Evolutionary conservation across 1,140 invertebrate species (phyloP).

Genomic region (Eufriesea mexicana): DNA sequence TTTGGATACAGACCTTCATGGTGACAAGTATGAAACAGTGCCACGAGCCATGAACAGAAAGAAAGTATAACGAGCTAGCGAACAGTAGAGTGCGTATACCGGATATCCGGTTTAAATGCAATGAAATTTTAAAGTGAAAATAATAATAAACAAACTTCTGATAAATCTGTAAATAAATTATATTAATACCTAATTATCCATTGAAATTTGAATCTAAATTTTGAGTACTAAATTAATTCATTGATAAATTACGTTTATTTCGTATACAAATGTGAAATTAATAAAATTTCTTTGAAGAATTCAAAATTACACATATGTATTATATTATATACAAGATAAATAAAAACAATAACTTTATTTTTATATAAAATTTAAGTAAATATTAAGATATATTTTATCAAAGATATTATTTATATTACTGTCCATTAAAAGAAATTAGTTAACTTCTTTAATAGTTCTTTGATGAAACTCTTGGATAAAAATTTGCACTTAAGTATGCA

Average conservation of each 20-base stretch:
- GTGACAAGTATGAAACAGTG: conserved; percentile 42
- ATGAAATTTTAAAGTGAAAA: conserved; percentile 11
- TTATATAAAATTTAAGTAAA: background rate
- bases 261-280: background rate
- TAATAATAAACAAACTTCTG: background rate
- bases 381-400: background rate
- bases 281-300: background rate
- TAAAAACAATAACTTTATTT: background rate
- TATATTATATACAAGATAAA: background rate
- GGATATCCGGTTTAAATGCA: conserved; percentile 46
- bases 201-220: background rate
- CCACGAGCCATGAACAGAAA: conserved; percentile 64
- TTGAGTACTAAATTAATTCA: background rate
- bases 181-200: background rate
- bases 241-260: background rate
- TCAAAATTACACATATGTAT: background rate
- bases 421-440: too few species aligned
- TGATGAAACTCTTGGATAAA: background rate
- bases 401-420: background rate
- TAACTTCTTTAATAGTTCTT: background rate
- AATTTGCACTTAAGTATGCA: background rate
- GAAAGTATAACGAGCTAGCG: background rate
- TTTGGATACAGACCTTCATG: conserved; percentile 78
- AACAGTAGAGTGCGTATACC: conserved; percentile 48
- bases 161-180: background rate